phyloP scores from a whole-genome alignment of 2,797 vertebrate species.

The Crenichthys baileyi region DNA sequence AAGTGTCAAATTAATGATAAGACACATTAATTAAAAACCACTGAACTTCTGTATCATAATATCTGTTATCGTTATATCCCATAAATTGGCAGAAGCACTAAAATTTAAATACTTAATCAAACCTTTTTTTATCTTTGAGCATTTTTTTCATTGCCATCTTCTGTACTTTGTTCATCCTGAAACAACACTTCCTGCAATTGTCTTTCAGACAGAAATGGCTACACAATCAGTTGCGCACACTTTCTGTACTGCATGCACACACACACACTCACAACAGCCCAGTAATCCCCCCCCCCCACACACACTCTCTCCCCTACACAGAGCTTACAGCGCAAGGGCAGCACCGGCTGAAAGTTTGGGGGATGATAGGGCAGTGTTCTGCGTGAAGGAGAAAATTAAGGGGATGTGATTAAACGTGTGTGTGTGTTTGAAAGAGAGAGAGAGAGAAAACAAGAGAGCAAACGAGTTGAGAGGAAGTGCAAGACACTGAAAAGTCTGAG shows the following conservation, averaged over 20 bases:
- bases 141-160: conserved; percentile 46
- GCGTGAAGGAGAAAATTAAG: conserved; percentile 40
- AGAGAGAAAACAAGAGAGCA: conserved; percentile 36
- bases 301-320: conserved; percentile 17
- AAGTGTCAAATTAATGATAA: background rate
- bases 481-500: conserved; percentile 59
- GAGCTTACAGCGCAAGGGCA: conserved; percentile 52
- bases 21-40: background rate
- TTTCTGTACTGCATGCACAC: conserved; percentile 28
- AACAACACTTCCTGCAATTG: conserved; percentile 79
- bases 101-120: conserved; percentile 14
- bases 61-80: background rate
- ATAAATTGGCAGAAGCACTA: background rate
- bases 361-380: conserved; percentile 63
- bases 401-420: conserved; percentile 40
- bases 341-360: conserved; percentile 65
- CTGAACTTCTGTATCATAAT: background rate
- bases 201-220: conserved; percentile 55
- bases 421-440: background rate
- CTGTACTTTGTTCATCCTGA: conserved; percentile 62
- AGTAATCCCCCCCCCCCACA: conserved; percentile 18
- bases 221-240: conserved; percentile 47
- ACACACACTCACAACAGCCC: conserved; percentile 24
- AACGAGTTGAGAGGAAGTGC: conserved; percentile 61
- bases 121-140: conserved; percentile 12